phyloP scores from a whole-genome alignment of 2,113 vertebrate species.

The Harpagus bidentatus region DNA sequence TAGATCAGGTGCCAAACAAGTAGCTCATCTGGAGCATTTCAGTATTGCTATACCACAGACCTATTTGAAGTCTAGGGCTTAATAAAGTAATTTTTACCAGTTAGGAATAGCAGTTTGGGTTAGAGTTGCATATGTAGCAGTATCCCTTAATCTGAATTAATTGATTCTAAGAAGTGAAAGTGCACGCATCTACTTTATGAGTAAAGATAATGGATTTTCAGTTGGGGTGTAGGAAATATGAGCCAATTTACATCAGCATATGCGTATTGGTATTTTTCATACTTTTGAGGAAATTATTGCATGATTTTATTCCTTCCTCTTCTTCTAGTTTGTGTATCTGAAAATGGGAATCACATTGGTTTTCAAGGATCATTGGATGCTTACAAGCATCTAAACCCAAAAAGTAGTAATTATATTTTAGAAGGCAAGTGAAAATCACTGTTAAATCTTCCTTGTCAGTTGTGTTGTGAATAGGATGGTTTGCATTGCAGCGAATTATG shows the following conservation, averaged over 20 bases:
- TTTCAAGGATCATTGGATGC: background rate
- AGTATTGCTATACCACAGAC: background rate
- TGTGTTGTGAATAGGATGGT: background rate
- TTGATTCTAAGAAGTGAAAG: background rate
- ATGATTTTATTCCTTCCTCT: background rate
- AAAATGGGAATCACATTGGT: background rate
- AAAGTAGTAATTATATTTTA: background rate
- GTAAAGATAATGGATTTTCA: conserved; percentile 1
- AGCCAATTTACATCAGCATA: background rate
- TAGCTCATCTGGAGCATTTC: background rate
- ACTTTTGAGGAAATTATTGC: background rate
- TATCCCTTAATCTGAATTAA: background rate
- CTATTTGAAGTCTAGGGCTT: background rate
- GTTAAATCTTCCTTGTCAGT: background rate
- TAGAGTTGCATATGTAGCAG: background rate
- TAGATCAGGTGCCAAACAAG: background rate
- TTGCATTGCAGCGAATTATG: background rate
- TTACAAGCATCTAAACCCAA: background rate
- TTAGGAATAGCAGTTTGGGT: background rate
- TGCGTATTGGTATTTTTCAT: background rate
- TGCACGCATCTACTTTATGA: background rate
- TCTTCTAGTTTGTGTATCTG: background rate
- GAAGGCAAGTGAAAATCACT: background rate
- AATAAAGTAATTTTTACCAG: background rate
- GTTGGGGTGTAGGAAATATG: background rate